phyloP scores from a whole-genome alignment of 2,113 vertebrate genomes.

The Vidua macroura region DNA sequence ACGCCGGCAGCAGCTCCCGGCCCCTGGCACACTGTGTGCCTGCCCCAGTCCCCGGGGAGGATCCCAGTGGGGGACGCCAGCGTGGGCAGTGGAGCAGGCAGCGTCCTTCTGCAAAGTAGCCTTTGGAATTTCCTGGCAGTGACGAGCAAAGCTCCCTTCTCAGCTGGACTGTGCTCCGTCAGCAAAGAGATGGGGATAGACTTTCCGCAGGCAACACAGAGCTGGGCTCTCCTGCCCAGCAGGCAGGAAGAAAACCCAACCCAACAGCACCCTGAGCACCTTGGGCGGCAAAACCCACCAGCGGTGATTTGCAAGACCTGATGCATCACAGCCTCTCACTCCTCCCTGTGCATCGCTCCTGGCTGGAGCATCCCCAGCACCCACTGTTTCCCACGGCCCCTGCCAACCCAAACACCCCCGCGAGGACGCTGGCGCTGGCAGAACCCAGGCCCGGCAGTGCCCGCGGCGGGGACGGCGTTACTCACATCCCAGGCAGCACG shows the following conservation, averaged over 20 bases:
- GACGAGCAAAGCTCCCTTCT: background rate
- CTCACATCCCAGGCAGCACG: conserved; percentile 84
- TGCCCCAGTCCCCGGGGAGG: background rate
- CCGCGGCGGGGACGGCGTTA: background rate
- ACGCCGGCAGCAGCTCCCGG: background rate
- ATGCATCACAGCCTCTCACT: background rate
- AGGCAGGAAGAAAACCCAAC: background rate
- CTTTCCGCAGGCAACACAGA: fast-evolving
- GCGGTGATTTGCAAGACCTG: fast-evolving
- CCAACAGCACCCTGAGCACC: background rate
- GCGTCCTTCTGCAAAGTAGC: background rate
- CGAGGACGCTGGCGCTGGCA: fast-evolving
- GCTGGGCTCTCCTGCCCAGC: background rate
- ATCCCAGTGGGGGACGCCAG: background rate
- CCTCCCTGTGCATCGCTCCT: fast-evolving
- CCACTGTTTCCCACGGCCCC: background rate
- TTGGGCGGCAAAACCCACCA: background rate
- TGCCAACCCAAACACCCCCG: background rate
- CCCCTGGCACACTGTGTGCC: background rate
- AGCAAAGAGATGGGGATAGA: background rate
- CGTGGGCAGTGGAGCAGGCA: background rate
- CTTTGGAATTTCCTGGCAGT: background rate
- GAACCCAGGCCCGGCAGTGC: background rate
- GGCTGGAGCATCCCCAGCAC: fast-evolving
- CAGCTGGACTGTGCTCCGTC: background rate